Evolutionary conservation across 2,113 vertebrate genomes (phyloP).

Genomic region (Cyanoderma ruficeps): DNA sequence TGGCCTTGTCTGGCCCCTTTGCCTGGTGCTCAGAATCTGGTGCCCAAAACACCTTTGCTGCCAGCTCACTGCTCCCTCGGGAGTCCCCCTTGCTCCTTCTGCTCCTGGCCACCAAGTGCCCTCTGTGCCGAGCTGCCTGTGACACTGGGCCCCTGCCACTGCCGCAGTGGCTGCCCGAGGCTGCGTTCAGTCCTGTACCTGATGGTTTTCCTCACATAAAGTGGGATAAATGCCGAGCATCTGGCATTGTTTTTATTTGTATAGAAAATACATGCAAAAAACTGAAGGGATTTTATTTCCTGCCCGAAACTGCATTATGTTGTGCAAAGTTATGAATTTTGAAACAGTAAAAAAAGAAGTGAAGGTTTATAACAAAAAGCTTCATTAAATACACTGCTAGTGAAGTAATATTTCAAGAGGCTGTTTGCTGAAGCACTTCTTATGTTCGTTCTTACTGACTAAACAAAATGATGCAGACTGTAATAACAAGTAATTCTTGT

Average conservation of each 20-base stretch:
- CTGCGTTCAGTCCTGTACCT: background rate
- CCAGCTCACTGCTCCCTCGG: fast-evolving
- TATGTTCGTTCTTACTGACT: background rate
- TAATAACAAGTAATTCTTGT: constrained; percentile 14
- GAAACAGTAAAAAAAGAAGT: background rate
- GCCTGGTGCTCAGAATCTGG: background rate
- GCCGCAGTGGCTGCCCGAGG: background rate
- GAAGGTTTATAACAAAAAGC: background rate
- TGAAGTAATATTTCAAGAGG: background rate
- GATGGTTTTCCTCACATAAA: background rate
- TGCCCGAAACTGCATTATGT: background rate
- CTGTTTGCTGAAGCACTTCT: background rate
- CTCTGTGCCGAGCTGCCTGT: fast-evolving
- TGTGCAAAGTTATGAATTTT: background rate
- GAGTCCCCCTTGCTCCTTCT: background rate
- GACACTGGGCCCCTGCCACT: background rate
- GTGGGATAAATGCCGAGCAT: background rate
- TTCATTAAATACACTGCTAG: background rate
- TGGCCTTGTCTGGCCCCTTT: background rate
- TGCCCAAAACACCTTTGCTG: background rate
- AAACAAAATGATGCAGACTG: background rate
- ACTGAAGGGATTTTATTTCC: background rate
- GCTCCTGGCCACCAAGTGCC: fast-evolving
- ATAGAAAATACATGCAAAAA: background rate
- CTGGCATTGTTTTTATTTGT: background rate